Percentiles rank a stretch among this genome's conserved stretches.
These are phyloP conservation scores for Chrysochloris asiatica DNA, from an alignment of 2,113 vertebrate genomes.

Conservation along the genomic window DNA sequence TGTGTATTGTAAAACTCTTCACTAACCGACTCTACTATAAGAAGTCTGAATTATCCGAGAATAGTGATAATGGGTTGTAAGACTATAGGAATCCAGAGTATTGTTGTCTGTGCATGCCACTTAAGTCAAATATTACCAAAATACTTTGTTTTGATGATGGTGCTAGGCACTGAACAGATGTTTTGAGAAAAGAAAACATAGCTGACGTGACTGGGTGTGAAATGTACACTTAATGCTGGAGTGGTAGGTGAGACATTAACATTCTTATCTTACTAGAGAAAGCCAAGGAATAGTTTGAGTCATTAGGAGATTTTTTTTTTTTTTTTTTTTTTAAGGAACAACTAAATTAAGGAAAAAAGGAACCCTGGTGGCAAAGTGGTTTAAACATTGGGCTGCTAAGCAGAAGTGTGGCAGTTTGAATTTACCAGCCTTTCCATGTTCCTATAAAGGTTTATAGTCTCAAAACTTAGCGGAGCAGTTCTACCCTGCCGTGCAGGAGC, in stretches of 20 bases:
- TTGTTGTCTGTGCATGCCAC: neutral
- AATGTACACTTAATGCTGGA: neutral
- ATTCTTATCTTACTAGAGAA: neutral
- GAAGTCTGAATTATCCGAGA: neutral
- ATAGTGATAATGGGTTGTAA: neutral
- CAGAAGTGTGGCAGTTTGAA: too few species aligned
- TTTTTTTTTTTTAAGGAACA: too few species aligned
- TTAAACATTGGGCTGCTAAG: too few species aligned
- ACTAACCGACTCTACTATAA: neutral
- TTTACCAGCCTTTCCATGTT: too few species aligned
- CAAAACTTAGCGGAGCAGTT: too few species aligned
- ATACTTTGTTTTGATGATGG: neutral
- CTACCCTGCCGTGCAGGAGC: too few species aligned
- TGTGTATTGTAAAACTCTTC: neutral
- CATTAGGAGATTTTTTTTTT: neutral
- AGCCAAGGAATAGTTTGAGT: neutral
- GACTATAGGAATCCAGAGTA: constrained; percentile 38
- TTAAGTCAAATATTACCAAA: neutral
- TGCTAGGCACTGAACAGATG: neutral
- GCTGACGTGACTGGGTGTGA: neutral
- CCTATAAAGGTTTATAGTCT: too few species aligned
- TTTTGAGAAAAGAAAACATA: constrained; percentile 29
- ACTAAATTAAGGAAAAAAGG: too few species aligned
- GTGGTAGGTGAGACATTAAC: neutral
- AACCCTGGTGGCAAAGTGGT: too few species aligned